These are phyloP conservation scores for Paracanthobrama guichenoti DNA, from an alignment of 2,113 vertebrate species.

Conservation along the genomic window DNA sequence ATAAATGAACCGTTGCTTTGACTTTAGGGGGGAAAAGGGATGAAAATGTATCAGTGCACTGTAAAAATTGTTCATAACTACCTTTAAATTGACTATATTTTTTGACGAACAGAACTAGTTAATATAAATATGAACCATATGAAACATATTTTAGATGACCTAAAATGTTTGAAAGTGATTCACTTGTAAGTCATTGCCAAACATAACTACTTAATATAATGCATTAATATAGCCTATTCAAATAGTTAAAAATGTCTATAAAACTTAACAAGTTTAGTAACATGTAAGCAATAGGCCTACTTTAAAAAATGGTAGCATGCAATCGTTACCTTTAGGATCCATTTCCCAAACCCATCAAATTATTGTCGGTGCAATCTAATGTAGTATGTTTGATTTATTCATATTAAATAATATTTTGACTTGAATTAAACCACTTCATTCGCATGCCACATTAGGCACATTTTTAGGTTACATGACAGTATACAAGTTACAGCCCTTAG, in stretches of 20 bases:
- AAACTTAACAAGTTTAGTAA: background rate
- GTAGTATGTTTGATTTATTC: background rate
- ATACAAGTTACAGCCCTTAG: background rate
- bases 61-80: background rate
- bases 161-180: background rate
- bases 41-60: background rate
- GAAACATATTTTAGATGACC: background rate
- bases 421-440: background rate
- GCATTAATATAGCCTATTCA: background rate
- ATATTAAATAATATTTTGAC: background rate
- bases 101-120: background rate
- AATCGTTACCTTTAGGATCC: background rate
- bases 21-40: slow-evolving; percentile 63
- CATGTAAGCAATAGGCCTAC: background rate
- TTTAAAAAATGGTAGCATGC: background rate
- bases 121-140: background rate
- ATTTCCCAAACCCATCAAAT: background rate
- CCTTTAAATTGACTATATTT: background rate
- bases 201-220: background rate
- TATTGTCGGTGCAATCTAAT: background rate
- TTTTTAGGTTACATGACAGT: background rate
- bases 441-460: too few species aligned
- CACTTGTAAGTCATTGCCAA: background rate
- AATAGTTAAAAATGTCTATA: background rate
- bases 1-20: slow-evolving; percentile 79